Percentiles rank a stretch among this genome's conserved stretches.
Evolutionary conservation across 92 coral and sea anemone genomes (phyloP).

Genomic region (Montipora capitata): DNA sequence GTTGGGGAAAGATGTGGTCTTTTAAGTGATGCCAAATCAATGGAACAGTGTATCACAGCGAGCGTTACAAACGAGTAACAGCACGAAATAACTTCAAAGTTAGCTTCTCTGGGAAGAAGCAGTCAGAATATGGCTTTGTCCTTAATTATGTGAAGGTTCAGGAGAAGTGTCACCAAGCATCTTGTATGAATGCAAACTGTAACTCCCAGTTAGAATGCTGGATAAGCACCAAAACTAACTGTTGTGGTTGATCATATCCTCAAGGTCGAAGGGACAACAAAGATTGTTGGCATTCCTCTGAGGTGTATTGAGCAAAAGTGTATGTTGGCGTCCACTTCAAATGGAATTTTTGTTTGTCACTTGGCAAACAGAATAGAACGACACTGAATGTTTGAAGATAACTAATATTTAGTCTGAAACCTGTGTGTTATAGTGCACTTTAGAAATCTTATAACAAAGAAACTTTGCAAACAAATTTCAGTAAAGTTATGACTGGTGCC

Average conservation of each 20-base stretch:
- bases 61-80: conserved; percentile 37
- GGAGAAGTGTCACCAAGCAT: conserved; percentile 33
- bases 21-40: conserved; percentile 44
- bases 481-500: conserved; percentile 38
- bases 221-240: conserved; percentile 22
- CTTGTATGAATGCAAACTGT: background rate
- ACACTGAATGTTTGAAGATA: too few relatives aligned
- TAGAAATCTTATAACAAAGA: conserved; percentile 38
- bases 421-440: background rate
- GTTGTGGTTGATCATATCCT: too few relatives aligned
- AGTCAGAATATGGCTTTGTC: conserved; percentile 31
- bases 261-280: too few relatives aligned
- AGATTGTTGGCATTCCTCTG: too few relatives aligned
- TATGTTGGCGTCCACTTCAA: conserved; percentile 42
- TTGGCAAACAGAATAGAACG: too few relatives aligned
- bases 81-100: conserved; percentile 53
- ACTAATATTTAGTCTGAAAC: background rate
- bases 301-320: conserved; percentile 56
- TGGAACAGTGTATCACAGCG: conserved; percentile 31
- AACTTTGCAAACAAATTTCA: conserved; percentile 30
- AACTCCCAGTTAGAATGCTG: conserved; percentile 9
- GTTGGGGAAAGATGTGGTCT: conserved; percentile 52
- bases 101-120: background rate
- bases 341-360: conserved; percentile 53
- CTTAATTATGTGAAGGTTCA: conserved; percentile 14